A percentile compares a stretch with the other conserved stretches of the same genome.
These are phyloP conservation scores for Thelaira solivaga DNA, from an alignment of 2,888 invertebrate species.

Conservation along the genomic window DNA sequence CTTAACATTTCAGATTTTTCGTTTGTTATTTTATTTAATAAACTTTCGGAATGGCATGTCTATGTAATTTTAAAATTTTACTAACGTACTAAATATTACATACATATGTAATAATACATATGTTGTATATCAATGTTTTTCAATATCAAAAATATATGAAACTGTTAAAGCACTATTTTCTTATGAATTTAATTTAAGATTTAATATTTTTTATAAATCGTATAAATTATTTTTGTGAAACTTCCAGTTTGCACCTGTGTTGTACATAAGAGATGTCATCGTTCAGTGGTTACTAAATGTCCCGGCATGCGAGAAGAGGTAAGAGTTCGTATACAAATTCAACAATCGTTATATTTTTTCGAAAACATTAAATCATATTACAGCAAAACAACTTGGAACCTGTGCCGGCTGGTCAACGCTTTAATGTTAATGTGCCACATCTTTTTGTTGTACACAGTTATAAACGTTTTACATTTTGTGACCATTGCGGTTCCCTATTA, in stretches of 20 bases:
- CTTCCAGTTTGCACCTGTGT: constrained; percentile 97
- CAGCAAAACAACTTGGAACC: constrained; percentile 80
- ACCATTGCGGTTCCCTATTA: constrained; percentile 98
- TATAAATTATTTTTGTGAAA: constrained; percentile 61
- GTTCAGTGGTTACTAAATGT: constrained; percentile 97
- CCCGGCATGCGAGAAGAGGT: constrained; percentile 97
- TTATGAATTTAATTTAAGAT: neutral
- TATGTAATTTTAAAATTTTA: neutral
- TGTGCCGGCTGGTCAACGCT: constrained; percentile 85
- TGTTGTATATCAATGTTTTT: constrained; percentile 5
- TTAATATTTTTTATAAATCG: neutral
- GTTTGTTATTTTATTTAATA: too few species aligned
- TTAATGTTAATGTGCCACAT: constrained; percentile 99
- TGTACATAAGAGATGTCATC: constrained; percentile 99
- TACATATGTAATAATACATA: too few species aligned
- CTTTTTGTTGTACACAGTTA: constrained; percentile 97
- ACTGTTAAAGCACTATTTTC: constrained; percentile 12
- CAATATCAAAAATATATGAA: constrained; percentile 21
- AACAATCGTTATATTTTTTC: neutral
- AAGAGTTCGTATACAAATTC: constrained; percentile 31
- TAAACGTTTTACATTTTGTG: constrained; percentile 99
- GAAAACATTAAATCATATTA: neutral
- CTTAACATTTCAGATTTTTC: too few species aligned
- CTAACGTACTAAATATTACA: neutral
- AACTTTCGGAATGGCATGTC: too few species aligned